phyloP scores from a whole-genome alignment of 1,140 invertebrate genomes.

The Rhagoletis pomonella region DNA sequence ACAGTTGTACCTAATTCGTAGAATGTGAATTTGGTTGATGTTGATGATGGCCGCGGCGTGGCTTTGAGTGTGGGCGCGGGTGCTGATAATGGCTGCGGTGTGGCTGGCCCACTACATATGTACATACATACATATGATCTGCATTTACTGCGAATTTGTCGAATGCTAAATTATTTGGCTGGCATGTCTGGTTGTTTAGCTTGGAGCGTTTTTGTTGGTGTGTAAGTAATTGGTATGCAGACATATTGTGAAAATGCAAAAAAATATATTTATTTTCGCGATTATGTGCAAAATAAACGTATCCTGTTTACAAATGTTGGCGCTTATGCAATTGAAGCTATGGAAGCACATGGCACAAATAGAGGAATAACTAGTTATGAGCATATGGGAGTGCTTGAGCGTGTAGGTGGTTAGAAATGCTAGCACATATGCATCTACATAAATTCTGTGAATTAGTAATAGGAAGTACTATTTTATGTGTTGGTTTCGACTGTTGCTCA shows the following conservation, averaged over 20 bases:
- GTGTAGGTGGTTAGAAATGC: no score
- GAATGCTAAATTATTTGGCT: slow-evolving; percentile 32
- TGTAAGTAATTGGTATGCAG: slow-evolving; percentile 3
- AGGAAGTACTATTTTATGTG: no score
- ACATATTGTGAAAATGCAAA: background rate
- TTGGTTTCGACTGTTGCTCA: no score
- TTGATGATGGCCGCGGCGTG: background rate
- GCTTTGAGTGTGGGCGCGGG: background rate
- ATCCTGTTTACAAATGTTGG: background rate
- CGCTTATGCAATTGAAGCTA: background rate
- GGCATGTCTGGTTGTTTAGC: slow-evolving; percentile 39
- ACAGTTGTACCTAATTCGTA: no score
- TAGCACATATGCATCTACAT: no score
- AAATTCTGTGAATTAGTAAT: no score
- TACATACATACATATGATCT: background rate
- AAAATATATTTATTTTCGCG: slow-evolving; percentile 38
- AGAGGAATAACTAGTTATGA: no score
- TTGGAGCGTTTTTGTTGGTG: background rate
- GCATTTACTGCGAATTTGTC: background rate
- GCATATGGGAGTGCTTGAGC: no score
- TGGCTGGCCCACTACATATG: no score
- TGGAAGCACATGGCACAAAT: no score
- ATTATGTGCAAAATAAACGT: slow-evolving; percentile 22
- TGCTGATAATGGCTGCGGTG: background rate
- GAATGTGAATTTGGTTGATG: background rate